phyloP scores from a whole-genome alignment of 2,113 vertebrate species.

The Lontra canadensis region DNA sequence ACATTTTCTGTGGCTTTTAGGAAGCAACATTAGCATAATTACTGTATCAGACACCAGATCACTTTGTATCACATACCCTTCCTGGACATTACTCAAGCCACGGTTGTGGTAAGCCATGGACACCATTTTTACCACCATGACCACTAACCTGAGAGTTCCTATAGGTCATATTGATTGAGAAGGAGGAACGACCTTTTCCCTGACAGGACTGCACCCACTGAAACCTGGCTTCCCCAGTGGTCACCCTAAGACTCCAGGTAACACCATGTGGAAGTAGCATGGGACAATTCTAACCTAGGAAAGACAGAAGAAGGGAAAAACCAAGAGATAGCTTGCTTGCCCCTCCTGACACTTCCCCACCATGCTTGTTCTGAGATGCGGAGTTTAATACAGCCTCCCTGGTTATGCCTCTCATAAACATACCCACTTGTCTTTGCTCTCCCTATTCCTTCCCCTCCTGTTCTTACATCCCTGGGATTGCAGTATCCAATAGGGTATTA shows the following conservation, averaged over 20 bases:
- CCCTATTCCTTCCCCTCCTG: background rate
- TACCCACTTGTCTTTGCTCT: background rate
- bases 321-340: background rate
- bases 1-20: background rate
- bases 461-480: background rate
- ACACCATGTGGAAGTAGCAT: background rate
- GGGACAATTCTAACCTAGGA: background rate
- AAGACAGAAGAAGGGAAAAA: background rate
- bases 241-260: background rate
- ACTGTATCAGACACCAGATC: background rate
- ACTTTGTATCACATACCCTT: background rate
- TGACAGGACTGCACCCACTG: background rate
- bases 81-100: background rate
- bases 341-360: background rate
- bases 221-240: background rate
- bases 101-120: background rate
- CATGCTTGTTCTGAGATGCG: background rate
- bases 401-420: background rate
- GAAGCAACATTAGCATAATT: background rate
- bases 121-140: background rate
- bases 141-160: background rate
- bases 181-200: background rate
- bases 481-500: background rate
- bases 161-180: background rate
- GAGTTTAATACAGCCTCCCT: background rate